Base-by-base conservation (phyloP, 1,140 invertebrate species). In the Brachionus asplanchnoidis region DNA sequence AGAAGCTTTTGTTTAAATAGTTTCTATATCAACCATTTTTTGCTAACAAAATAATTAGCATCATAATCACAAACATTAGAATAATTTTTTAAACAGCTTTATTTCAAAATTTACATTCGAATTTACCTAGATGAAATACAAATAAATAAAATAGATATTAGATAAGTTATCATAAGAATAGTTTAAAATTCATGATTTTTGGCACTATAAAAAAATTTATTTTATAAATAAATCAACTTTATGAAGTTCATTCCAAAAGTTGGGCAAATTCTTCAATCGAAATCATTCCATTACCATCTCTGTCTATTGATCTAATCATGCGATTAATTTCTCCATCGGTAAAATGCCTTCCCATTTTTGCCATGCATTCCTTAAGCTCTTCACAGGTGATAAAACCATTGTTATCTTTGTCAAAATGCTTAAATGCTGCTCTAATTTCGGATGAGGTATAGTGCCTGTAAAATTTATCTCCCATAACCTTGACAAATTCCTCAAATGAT, bases 281-380 rank as follows among this genome's bases (percentile, higher is more conserved):
- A 20, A 73, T 23, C 36, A 73, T 20, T 42, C 70, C 70, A 26
- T 83, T 28, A 14, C 79, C 56, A 32, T 83, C 44, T 14, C 1
- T 32, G 36, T 83, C 79, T 11, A 46, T 26, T 36, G 56, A 20
- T 42, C 36, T 42, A 68, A 83, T 53, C 79, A 83, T 83, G 12
- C 26, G 9, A 23, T 32, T 9, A 23, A 53, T 53, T 83, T 83
- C 42, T n/a, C 32, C 14, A 5, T 83, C 26, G 2, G 32, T 14
- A 28, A 36, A 83, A 2, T 28, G 23, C 23, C 32, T 23, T 9
- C 79, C 79, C 20, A 83, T 28, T 42, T 83, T 46, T 3, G 8
- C n/a, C 50, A 65, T 65, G 11, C 36, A 28, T 44, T 66, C 36
- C n/a, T 50, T 44, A 0, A 84, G 32, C 23, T 84, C 80, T 14